Evolutionary conservation across 2,888 invertebrate species (phyloP).

Genomic region (Aspidiotus rigidus): DNA sequence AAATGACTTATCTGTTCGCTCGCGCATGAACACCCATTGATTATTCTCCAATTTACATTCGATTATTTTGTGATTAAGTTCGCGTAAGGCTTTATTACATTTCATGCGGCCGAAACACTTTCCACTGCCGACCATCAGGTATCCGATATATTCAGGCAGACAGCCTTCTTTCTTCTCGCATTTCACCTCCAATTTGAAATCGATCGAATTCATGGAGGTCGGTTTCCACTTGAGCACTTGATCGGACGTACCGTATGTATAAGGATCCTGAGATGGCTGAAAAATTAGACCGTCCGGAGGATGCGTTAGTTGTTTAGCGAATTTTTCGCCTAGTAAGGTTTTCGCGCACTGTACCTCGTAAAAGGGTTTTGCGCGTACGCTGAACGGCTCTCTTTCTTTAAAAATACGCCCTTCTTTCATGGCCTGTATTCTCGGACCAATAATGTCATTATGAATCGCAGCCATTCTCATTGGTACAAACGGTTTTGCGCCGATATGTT

Average conservation of each 20-base stretch:
- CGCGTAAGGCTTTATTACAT: slow-evolving; percentile 64
- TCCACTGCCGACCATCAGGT: slow-evolving; percentile 21
- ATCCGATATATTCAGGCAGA: slow-evolving; percentile 40
- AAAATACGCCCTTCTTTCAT: slow-evolving; percentile 65
- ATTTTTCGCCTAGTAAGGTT: slow-evolving; percentile 69
- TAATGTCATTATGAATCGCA: slow-evolving; percentile 52
- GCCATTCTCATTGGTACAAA: slow-evolving; percentile 67
- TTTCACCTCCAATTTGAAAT: slow-evolving; percentile 79
- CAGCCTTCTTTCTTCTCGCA: slow-evolving; percentile 64
- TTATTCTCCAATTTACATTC: slow-evolving; percentile 80
- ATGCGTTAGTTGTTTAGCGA: slow-evolving; percentile 73
- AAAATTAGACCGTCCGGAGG: slow-evolving; percentile 98
- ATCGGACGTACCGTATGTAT: slow-evolving; percentile 69
- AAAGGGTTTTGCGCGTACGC: slow-evolving; percentile 82
- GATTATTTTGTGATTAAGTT: slow-evolving; percentile 84
- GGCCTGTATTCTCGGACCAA: slow-evolving; percentile 57
- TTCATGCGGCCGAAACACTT: slow-evolving; percentile 51
- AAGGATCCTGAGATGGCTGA: slow-evolving; percentile 80
- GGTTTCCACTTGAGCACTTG: slow-evolving; percentile 98
- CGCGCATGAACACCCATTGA: slow-evolving; percentile 88
- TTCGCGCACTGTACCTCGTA: slow-evolving; percentile 69
- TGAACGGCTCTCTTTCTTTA: slow-evolving; percentile 74
- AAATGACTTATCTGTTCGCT: slow-evolving; percentile 90
- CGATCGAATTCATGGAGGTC: slow-evolving; percentile 83
- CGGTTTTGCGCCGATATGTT: slow-evolving; percentile 63